Conservation (phyloP, 2,888 invertebrate genomes). For the Cosmorhoe ocellata region DNA sequence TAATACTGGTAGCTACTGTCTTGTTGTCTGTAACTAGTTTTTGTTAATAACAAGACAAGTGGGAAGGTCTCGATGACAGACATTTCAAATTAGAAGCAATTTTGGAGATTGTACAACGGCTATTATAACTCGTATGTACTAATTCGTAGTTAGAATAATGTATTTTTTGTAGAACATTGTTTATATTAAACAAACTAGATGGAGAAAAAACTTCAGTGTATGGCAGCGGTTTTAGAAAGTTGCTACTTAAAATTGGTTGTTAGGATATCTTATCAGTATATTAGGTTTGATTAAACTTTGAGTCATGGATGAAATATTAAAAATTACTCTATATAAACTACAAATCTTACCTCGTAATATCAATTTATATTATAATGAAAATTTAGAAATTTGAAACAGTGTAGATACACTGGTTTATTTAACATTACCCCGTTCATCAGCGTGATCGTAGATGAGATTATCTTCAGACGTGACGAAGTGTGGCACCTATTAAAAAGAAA, state of each 20-base stretch:
- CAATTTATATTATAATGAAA: too few species aligned
- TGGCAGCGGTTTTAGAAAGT: too few species aligned
- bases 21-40: slow-evolving; percentile 61
- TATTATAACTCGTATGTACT: slow-evolving; percentile 21
- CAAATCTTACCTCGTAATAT: too few species aligned
- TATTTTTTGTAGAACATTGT: slow-evolving; percentile 23
- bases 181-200: neutral
- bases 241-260: too few species aligned
- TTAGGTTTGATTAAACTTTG: too few species aligned
- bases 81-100: slow-evolving; percentile 49
- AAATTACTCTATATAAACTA: too few species aligned
- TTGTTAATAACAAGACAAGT: slow-evolving; percentile 47
- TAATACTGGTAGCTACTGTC: slow-evolving; percentile 68
- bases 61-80: slow-evolving; percentile 50
- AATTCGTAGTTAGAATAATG: neutral
- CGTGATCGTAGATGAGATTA: slow-evolving; percentile 31
- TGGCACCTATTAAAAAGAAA: slow-evolving; percentile 37
- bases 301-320: too few species aligned
- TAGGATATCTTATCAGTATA: too few species aligned
- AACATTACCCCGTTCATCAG: too few species aligned
- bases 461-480: slow-evolving; percentile 34
- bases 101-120: slow-evolving; percentile 35
- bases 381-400: too few species aligned
- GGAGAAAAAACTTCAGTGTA: too few species aligned
- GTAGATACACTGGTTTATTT: too few species aligned